phyloP scores from a whole-genome alignment of 1,140 invertebrate genomes.

The Tetraneura akinire region DNA sequence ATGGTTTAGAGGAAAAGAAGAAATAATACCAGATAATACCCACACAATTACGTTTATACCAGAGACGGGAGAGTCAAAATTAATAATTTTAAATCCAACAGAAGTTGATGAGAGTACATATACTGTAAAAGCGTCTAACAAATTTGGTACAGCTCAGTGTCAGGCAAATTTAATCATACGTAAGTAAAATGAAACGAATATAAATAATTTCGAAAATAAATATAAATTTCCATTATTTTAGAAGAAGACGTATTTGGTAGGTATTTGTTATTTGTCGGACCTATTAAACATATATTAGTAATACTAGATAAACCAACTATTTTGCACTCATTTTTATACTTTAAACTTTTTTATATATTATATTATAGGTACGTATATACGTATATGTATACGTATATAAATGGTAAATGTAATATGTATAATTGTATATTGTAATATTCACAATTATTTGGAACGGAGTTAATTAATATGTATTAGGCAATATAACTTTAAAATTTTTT shows the following conservation, averaged over 20 bases:
- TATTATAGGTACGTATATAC: no score
- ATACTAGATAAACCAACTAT: constrained; percentile 66
- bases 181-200: constrained; percentile 54
- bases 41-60: constrained; percentile 65
- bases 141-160: constrained; percentile 71
- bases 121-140: constrained; percentile 69
- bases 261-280: constrained; percentile 66
- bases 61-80: constrained; percentile 66
- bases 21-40: constrained; percentile 65
- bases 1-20: constrained; percentile 70
- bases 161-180: constrained; percentile 68
- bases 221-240: constrained; percentile 55
- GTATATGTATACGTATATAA: no score
- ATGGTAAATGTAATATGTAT: no score
- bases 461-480: no score
- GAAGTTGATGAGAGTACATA: constrained; percentile 68
- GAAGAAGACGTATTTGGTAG: constrained; percentile 69
- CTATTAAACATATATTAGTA: constrained; percentile 69
- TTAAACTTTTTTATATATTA: no score
- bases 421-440: no score
- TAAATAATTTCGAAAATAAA: neutral
- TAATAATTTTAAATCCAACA: constrained; percentile 68
- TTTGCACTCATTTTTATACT: no score
- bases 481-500: no score
- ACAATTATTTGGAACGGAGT: no score